phyloP scores from a whole-genome alignment of 2,797 vertebrate species.

The Molossus alvarezi region DNA sequence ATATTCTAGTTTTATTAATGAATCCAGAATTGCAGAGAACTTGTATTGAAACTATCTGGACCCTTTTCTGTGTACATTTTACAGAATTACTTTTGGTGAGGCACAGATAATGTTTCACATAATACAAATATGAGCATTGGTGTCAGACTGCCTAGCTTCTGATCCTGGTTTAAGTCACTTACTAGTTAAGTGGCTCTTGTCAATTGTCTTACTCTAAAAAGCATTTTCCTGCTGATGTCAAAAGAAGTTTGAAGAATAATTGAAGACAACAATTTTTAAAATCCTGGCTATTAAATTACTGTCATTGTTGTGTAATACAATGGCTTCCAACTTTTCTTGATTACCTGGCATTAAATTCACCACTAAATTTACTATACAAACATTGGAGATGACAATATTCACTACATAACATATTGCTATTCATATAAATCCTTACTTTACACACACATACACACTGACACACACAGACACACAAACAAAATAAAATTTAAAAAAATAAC shows the following conservation, averaged over 20 bases:
- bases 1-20: background rate
- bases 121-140: background rate
- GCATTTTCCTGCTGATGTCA: background rate
- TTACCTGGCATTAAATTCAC: constrained; percentile 23
- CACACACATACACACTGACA: background rate
- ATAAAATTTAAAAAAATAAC: background rate
- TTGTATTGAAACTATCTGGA: background rate
- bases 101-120: background rate
- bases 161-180: background rate
- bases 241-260: constrained; percentile 8
- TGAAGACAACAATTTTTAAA: background rate
- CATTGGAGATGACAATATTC: background rate
- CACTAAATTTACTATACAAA: background rate
- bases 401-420: background rate
- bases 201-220: background rate
- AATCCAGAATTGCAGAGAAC: background rate
- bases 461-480: background rate
- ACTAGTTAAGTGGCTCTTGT: background rate
- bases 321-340: background rate
- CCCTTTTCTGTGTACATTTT: background rate
- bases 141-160: background rate
- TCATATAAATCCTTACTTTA: background rate
- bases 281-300: background rate
- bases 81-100: background rate
- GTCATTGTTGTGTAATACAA: constrained; percentile 15